These are phyloP conservation scores for Hystrix brachyura DNA, from an alignment of 2,113 vertebrate genomes.

Conservation along the genomic window DNA sequence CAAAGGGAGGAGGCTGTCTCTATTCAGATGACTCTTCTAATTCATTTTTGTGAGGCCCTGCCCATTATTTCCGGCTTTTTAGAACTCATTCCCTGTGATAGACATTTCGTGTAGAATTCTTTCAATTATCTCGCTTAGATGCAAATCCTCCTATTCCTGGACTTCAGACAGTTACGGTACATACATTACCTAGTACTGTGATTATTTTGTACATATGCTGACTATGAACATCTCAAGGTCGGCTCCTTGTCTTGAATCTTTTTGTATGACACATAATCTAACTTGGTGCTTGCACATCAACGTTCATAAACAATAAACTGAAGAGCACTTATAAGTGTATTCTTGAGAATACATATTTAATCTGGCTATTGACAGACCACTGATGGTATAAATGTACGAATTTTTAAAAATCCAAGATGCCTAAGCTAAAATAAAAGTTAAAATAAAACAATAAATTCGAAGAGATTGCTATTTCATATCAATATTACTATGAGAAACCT, in stretches of 20 bases:
- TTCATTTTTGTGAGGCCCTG: not conserved
- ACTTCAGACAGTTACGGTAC: not conserved
- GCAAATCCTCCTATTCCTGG: not conserved
- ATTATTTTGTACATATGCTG: not conserved
- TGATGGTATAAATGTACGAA: not conserved
- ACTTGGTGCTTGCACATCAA: not conserved
- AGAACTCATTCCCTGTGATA: not conserved
- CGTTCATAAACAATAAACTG: not conserved
- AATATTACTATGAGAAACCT: not conserved
- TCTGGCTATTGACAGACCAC: not conserved
- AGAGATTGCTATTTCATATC: not conserved
- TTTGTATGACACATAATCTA: not conserved
- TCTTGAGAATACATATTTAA: not conserved
- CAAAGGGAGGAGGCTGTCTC: not conserved
- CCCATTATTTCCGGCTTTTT: not conserved
- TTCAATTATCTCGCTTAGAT: not conserved
- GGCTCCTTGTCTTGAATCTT: not conserved
- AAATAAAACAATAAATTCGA: constrained; percentile 32
- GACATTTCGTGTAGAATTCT: not conserved
- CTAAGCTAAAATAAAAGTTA: constrained; percentile 40
- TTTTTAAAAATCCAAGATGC: not conserved
- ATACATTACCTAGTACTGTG: not conserved
- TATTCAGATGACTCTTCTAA: not conserved
- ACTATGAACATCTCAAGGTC: not conserved
- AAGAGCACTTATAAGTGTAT: not conserved